Evolutionary conservation across 2,888 invertebrate genomes (phyloP), one percentile per base, ranked within the genome.

Genomic region (Leptinotarsa juncta): DNA sequence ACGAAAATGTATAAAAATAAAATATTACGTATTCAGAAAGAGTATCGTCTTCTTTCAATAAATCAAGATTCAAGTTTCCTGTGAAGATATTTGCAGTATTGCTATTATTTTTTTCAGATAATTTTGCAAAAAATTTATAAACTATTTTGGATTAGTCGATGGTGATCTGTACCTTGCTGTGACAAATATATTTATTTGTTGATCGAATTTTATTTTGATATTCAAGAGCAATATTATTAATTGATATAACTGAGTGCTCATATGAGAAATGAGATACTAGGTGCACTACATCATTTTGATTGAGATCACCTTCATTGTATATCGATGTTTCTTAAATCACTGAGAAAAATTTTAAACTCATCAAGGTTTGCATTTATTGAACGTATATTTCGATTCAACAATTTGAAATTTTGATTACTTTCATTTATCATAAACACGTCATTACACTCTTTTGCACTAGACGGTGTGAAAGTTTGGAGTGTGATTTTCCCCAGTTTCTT

Each of bases 161-260:
- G 70, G 62, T 70, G 62, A 70, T 49, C 70, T 42, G 49, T 70
- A 70, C 48, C 62, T 48, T 48, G 70, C 60, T 57, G 70, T 70
- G 49, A 70, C 70, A 57, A 48, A 49, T 70, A 70, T 70, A 60
- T 60, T 62, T 1, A 15, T 57, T 60, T 70, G n/a, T 49, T 60
- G 18, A 42, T 62, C 20, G 12, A 62, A 60, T 48, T 60, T 60
- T 42, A 62, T 70, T 60, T 57, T 57, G 32, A 70, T 48, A 57
- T 55, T 57, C n/a, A n/a, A n/a, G n/a, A n/a, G n/a, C 60, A 26
- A 60, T 70, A 48, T 70, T 70, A 48, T 49, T 57, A 1, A 70
- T 67, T 67, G 49, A 15, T 67, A 20, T 16, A 49, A 18, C 49
- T 16, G 67, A 48, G 49, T 67, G 15, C 16, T 67, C 49, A 49